These are phyloP conservation scores for Fissipunctia ypsillon DNA, from an alignment of 2,888 invertebrate species.

Conservation along the genomic window DNA sequence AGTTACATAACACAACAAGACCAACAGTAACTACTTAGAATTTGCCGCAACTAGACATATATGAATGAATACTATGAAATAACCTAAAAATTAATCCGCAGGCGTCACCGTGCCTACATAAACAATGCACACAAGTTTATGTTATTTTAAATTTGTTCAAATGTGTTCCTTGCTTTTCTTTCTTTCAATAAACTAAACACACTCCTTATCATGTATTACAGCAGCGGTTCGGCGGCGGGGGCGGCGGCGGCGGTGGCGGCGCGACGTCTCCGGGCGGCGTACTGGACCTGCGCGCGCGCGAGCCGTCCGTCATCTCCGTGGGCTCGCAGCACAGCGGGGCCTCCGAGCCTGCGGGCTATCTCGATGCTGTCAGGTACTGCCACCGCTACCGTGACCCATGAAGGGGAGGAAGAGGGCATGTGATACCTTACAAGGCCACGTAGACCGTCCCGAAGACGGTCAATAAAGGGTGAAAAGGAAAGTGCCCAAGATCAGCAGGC, in stretches of 20 bases:
- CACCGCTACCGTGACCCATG: too few species aligned
- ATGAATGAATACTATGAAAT: too few species aligned
- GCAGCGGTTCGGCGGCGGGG: conserved; percentile 67
- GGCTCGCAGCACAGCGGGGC: conserved; percentile 89
- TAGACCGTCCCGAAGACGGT: neutral
- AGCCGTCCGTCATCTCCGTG: conserved; percentile 88
- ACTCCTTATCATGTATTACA: conserved; percentile 60
- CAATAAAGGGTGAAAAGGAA: neutral
- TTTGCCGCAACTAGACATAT: too few species aligned
- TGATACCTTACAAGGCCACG: neutral
- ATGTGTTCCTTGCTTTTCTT: too few species aligned
- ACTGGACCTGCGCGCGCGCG: conserved; percentile 90
- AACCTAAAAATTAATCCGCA: too few species aligned
- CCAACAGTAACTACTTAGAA: too few species aligned
- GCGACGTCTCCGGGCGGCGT: conserved; percentile 85
- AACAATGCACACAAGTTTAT: too few species aligned
- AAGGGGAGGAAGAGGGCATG: neutral
- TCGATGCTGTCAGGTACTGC: conserved; percentile 84
- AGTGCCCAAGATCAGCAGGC: neutral
- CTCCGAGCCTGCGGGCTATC: conserved; percentile 87
- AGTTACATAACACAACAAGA: too few species aligned
- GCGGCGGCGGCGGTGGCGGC: neutral
- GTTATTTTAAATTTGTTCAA: too few species aligned
- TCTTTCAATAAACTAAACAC: neutral
- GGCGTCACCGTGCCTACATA: too few species aligned